These are phyloP conservation scores for Serrognathus titanus DNA, from an alignment of 2,888 invertebrate genomes.

Conservation along the genomic window DNA sequence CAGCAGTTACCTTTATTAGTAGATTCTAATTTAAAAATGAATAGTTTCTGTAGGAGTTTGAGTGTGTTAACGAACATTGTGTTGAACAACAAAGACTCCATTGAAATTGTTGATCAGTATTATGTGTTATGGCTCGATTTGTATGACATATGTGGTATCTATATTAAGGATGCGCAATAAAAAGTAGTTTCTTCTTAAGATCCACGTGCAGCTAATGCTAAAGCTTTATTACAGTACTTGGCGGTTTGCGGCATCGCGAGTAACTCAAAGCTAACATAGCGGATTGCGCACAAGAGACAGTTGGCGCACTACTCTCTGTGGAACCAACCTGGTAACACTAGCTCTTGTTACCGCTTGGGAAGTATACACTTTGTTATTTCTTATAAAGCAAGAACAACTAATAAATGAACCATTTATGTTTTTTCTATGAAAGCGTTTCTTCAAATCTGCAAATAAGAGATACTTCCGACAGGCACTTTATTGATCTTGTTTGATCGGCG, in stretches of 20 bases:
- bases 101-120: neutral
- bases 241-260: slow-evolving; percentile 17
- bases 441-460: slow-evolving; percentile 18
- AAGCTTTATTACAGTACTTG: slow-evolving; percentile 16
- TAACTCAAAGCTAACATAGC: slow-evolving; percentile 10
- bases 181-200: slow-evolving; percentile 9
- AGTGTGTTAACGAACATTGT: too few relatives aligned
- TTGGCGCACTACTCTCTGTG: slow-evolving; percentile 19
- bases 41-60: too few relatives aligned
- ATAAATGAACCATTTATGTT: slow-evolving; percentile 19
- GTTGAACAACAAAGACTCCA: too few relatives aligned
- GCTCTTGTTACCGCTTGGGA: slow-evolving; percentile 20
- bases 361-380: slow-evolving; percentile 13
- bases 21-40: too few relatives aligned
- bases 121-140: neutral
- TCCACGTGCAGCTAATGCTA: slow-evolving; percentile 17
- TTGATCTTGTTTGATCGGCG: slow-evolving; percentile 12
- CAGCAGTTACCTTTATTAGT: slow-evolving; percentile 5
- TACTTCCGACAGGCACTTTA: slow-evolving; percentile 20
- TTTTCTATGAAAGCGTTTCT: slow-evolving; percentile 10
- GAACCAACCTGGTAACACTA: slow-evolving; percentile 19
- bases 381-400: slow-evolving; percentile 19
- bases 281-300: slow-evolving; percentile 18
- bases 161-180: slow-evolving; percentile 7
- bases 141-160: slow-evolving; percentile 2